These are phyloP conservation scores for Sapajus apella DNA, from an alignment of 2,113 vertebrate species.

Conservation along the genomic window DNA sequence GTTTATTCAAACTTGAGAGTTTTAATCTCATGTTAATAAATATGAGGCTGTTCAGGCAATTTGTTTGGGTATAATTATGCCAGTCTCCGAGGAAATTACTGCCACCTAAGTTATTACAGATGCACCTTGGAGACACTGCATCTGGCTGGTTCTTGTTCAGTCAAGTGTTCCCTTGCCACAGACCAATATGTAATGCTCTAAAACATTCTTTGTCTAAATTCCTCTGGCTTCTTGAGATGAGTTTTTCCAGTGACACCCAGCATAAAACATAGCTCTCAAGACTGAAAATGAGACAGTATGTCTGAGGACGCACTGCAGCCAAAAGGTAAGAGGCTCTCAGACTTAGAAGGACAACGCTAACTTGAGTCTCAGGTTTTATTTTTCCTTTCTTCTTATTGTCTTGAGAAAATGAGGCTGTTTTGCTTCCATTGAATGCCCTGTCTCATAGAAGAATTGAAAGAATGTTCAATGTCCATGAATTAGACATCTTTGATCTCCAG, in stretches of 20 bases:
- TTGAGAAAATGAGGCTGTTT: slow-evolving; percentile 47
- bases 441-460: background rate
- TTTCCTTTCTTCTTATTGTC: background rate
- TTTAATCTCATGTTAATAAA: slow-evolving; percentile 76
- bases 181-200: slow-evolving; percentile 7
- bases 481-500: slow-evolving; percentile 5
- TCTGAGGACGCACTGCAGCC: background rate
- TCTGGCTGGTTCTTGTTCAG: slow-evolving; percentile 62
- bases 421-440: background rate
- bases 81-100: slow-evolving; percentile 74
- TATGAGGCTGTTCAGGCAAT: slow-evolving; percentile 68
- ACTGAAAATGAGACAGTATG: background rate
- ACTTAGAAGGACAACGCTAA: background rate
- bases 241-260: slow-evolving; percentile 1
- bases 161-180: slow-evolving; percentile 62
- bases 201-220: slow-evolving; percentile 25
- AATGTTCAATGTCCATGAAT: background rate
- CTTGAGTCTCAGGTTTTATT: background rate
- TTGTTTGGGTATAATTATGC: slow-evolving; percentile 75
- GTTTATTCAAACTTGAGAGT: slow-evolving; percentile 50
- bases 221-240: background rate
- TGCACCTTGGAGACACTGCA: slow-evolving; percentile 68
- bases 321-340: slow-evolving; percentile 5
- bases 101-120: slow-evolving; percentile 71
- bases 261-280: slow-evolving; percentile 12